Evolutionary conservation across 1,140 invertebrate species (phyloP).

Genomic region (Spodoptera litura): DNA sequence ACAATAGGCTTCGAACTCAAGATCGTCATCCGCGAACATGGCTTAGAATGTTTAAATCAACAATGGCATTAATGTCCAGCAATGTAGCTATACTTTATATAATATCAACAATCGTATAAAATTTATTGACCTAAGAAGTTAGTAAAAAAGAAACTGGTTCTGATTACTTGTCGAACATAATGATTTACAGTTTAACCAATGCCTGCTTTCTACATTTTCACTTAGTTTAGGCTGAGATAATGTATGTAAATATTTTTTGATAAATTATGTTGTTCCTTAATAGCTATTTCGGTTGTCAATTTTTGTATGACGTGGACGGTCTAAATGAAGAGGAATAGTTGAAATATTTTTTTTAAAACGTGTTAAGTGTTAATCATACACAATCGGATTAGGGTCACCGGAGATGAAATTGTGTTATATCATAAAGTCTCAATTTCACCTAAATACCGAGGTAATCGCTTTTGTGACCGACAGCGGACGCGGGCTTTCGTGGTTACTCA

Average conservation of each 20-base stretch:
- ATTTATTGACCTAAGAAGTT: conserved; percentile 20
- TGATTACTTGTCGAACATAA: conserved; percentile 48
- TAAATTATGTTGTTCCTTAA: too few species aligned
- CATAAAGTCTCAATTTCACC: conserved; percentile 59
- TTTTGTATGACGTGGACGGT: too few species aligned
- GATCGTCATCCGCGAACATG: too few species aligned
- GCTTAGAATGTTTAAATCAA: too few species aligned
- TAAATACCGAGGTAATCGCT: conserved; percentile 65
- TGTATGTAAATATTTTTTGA: conserved; percentile 14
- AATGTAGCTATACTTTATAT: neutral
- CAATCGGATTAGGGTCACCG: neutral
- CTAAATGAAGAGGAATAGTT: too few species aligned
- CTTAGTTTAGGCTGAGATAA: conserved; percentile 1
- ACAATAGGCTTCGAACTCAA: too few species aligned
- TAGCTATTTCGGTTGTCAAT: too few species aligned
- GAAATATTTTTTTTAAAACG: too few species aligned
- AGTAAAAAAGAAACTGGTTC: conserved; percentile 48
- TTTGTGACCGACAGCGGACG: conserved; percentile 60
- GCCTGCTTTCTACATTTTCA: conserved; percentile 37
- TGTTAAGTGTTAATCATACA: neutral
- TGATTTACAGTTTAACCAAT: conserved; percentile 37
- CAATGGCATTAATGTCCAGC: too few species aligned
- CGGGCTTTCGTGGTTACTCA: conserved; percentile 73
- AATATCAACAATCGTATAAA: neutral
- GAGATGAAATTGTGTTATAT: conserved; percentile 24